Conservation (phyloP, 2,113 vertebrate genomes). For the Ochotona princeps region DNA sequence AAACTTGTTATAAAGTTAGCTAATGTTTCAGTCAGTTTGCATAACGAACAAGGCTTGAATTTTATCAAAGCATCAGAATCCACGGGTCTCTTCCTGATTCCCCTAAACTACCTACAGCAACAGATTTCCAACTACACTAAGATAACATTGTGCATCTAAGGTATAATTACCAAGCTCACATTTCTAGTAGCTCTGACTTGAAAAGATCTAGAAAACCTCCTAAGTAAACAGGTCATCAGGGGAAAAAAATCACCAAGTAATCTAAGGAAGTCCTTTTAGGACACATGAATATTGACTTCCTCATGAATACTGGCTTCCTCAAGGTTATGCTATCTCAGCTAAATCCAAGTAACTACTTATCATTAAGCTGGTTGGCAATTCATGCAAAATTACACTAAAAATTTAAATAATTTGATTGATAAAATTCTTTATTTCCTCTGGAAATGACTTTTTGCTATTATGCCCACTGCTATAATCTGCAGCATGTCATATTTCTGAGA, state of each 20-base stretch:
- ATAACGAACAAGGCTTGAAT: background rate
- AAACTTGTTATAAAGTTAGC: background rate
- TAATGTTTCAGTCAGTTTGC: background rate
- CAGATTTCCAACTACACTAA: too few species aligned
- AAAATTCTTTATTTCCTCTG: constrained; percentile 20
- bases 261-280: background rate
- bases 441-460: constrained; percentile 15
- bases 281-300: background rate
- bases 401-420: constrained; percentile 3
- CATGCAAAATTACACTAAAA: background rate
- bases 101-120: too few species aligned
- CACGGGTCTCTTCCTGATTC: too few species aligned
- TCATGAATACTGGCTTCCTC: background rate
- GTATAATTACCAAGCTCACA: background rate
- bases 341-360: background rate
- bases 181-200: constrained; percentile 9
- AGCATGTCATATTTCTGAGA: background rate
- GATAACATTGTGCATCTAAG: background rate
- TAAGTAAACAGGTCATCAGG: background rate
- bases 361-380: background rate
- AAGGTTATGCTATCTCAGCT: background rate
- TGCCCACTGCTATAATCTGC: background rate
- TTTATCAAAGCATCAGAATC: background rate
- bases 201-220: constrained; percentile 35
- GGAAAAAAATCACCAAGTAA: background rate